These are phyloP conservation scores for Drosophila punjabiensis DNA, from an alignment of 1,140 invertebrate species.

Conservation along the genomic window DNA sequence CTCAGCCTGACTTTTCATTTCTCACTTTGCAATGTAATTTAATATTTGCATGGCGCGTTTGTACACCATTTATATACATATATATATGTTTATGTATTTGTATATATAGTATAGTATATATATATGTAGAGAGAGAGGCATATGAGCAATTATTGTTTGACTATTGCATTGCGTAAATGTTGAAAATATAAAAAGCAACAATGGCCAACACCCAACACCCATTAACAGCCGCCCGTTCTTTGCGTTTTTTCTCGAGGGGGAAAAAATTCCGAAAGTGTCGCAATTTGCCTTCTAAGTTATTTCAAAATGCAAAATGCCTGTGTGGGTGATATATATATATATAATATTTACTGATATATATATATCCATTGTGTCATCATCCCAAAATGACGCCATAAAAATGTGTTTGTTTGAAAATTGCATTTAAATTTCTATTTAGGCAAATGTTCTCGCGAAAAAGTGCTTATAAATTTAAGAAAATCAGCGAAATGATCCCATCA, in stretches of 20 bases:
- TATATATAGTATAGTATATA: background rate
- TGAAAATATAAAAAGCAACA: constrained; percentile 72
- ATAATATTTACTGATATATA: constrained; percentile 11
- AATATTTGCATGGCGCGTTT: constrained; percentile 69
- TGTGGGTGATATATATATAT: constrained; percentile 46
- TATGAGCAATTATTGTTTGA: constrained; percentile 69
- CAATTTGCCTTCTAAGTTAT: constrained; percentile 73
- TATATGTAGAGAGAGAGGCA: constrained; percentile 17
- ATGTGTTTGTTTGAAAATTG: constrained; percentile 24
- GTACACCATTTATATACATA: constrained; percentile 6
- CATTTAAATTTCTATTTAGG: constrained; percentile 45
- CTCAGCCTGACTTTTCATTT: constrained; percentile 29
- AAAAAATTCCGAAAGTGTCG: constrained; percentile 60
- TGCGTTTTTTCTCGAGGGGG: background rate
- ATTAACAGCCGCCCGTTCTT: constrained; percentile 8
- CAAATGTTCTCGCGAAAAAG: constrained; percentile 34
- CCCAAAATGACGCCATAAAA: constrained; percentile 48
- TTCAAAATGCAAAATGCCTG: constrained; percentile 66
- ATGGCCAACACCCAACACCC: constrained; percentile 10
- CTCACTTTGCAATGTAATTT: constrained; percentile 58
- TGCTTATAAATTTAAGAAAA: constrained; percentile 14
- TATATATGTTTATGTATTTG: constrained; percentile 3
- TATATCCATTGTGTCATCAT: constrained; percentile 64
- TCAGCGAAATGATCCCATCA: constrained; percentile 25
- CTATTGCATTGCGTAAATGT: constrained; percentile 79